A percentile compares a stretch with the other conserved stretches of the same genome.
These are phyloP conservation scores for Desmodus rotundus DNA, from an alignment of 2,113 vertebrate genomes.

Conservation along the genomic window DNA sequence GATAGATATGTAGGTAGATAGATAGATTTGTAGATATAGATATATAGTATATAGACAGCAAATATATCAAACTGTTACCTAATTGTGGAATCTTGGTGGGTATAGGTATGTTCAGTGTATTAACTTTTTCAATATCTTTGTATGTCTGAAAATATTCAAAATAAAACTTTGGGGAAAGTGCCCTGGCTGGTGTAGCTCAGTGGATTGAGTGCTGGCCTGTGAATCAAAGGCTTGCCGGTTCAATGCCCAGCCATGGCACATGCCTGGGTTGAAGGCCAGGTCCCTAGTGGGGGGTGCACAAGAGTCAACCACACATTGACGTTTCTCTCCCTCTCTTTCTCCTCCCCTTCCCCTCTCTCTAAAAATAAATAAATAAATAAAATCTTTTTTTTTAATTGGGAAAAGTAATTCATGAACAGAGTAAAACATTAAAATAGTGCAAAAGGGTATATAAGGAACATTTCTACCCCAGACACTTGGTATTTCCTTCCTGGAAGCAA, in stretches of 20 bases:
- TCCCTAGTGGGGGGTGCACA: too few species aligned
- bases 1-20: neutral
- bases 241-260: too few species aligned
- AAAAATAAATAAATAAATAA: too few species aligned
- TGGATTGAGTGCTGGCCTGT: too few species aligned
- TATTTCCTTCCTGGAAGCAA: neutral
- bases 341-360: too few species aligned
- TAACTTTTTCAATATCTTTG: neutral
- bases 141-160: neutral
- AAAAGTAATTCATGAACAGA: neutral
- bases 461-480: neutral
- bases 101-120: neutral
- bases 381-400: too few species aligned
- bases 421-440: neutral
- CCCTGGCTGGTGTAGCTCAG: too few species aligned
- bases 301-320: too few species aligned
- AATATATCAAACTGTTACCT: neutral
- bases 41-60: neutral
- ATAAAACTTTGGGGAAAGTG: neutral
- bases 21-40: neutral
- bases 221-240: too few species aligned
- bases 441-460: neutral
- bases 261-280: too few species aligned
- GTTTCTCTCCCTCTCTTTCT: too few species aligned
- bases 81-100: neutral